Evolutionary conservation across 2,797 vertebrate genomes (phyloP).

Genomic region (Scarus forsteni): DNA sequence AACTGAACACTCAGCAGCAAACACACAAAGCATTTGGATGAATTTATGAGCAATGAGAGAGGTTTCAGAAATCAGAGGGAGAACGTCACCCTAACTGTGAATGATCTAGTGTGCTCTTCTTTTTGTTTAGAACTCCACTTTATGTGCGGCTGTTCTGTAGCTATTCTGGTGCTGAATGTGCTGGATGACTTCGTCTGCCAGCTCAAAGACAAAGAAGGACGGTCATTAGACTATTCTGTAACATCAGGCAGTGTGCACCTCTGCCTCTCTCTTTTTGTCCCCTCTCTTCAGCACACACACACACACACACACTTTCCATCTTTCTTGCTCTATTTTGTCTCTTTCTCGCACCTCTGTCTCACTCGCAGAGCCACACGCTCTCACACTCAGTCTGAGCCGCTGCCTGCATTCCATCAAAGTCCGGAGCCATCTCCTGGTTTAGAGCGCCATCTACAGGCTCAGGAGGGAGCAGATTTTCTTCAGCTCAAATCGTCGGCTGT

Average conservation of each 20-base stretch:
- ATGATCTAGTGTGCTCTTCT: slow-evolving; percentile 69
- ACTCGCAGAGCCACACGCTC: slow-evolving; percentile 17
- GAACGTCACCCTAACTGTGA: slow-evolving; percentile 52
- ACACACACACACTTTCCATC: slow-evolving; percentile 53
- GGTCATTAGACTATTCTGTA: slow-evolving; percentile 81
- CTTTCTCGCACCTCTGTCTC: slow-evolving; percentile 26
- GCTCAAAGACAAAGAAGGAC: slow-evolving; percentile 85
- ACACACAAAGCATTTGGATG: slow-evolving; percentile 24
- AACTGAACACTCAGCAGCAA: slow-evolving; percentile 32
- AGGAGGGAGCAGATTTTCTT: slow-evolving; percentile 2
- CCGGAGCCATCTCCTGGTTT: slow-evolving; percentile 65
- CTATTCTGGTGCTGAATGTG: slow-evolving; percentile 82
- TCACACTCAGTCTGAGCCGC: slow-evolving; percentile 32
- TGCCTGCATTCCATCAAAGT: slow-evolving; percentile 37
- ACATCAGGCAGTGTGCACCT: slow-evolving; percentile 74
- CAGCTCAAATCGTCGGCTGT: background rate
- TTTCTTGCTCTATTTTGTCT: slow-evolving; percentile 69
- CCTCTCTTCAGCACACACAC: slow-evolving; percentile 21
- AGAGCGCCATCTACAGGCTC: slow-evolving; percentile 75
- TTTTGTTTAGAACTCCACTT: slow-evolving; percentile 79
- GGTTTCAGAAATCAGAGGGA: slow-evolving; percentile 60
- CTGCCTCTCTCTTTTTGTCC: slow-evolving; percentile 31
- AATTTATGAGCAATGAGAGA: slow-evolving; percentile 59
- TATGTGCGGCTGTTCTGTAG: slow-evolving; percentile 73
- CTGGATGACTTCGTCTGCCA: slow-evolving; percentile 79